Percentiles rank a stretch among this genome's conserved stretches.
These are phyloP conservation scores for Clistopyga incitator DNA, from an alignment of 2,888 invertebrate species.

Conservation along the genomic window DNA sequence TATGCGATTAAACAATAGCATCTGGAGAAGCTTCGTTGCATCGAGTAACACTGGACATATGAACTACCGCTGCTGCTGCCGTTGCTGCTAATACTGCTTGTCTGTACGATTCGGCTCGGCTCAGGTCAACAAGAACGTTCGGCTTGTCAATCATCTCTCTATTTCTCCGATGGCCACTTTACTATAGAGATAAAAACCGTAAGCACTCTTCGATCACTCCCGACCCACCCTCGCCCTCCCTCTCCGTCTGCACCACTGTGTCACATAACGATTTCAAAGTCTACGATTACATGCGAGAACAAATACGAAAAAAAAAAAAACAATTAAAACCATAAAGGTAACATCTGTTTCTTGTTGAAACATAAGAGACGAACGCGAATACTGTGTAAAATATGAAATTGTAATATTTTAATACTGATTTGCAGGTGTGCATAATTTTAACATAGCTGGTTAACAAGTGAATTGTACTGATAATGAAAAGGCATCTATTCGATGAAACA, in stretches of 20 bases:
- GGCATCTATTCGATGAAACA: slow-evolving; percentile 76
- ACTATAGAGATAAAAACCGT: slow-evolving; percentile 27
- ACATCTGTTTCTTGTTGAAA: slow-evolving; percentile 59
- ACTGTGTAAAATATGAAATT: slow-evolving; percentile 84
- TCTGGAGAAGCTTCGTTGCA: slow-evolving; percentile 14
- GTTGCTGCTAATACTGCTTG: slow-evolving; percentile 31
- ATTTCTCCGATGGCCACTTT: slow-evolving; percentile 50
- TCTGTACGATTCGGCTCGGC: slow-evolving; percentile 60
- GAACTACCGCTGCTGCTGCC: slow-evolving; percentile 12
- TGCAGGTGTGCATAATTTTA: slow-evolving; percentile 84
- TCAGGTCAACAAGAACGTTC: slow-evolving; percentile 49
- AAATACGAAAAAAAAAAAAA: slow-evolving; percentile 52
- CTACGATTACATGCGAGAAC: slow-evolving; percentile 51
- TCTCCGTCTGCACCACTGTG: slow-evolving; percentile 48
- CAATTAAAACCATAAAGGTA: slow-evolving; percentile 20
- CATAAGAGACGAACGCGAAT: slow-evolving; percentile 63
- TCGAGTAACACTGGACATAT: slow-evolving; percentile 16
- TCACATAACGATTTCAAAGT: slow-evolving; percentile 48
- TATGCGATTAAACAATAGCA: slow-evolving; percentile 5
- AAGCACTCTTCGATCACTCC: slow-evolving; percentile 63
- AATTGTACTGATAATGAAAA: slow-evolving; percentile 80
- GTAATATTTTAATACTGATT: slow-evolving; percentile 85
- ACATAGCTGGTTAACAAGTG: slow-evolving; percentile 81
- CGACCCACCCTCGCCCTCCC: slow-evolving; percentile 27
- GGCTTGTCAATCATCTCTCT: slow-evolving; percentile 55